These are phyloP conservation scores for Coptotermes formosanus DNA, from an alignment of 1,140 invertebrate genomes.

Conservation along the genomic window DNA sequence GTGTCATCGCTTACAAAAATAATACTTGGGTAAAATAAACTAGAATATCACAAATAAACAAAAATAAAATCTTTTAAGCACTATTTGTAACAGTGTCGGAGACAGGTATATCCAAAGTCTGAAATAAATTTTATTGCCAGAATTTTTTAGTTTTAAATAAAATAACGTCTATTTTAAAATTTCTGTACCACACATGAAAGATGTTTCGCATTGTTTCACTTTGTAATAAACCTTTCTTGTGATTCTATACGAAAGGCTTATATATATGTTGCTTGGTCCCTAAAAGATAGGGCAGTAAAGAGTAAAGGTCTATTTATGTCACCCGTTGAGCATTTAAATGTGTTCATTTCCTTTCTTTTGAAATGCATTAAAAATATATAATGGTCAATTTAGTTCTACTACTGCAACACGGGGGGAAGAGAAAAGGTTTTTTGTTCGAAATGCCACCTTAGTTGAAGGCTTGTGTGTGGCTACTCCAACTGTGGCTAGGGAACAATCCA, in stretches of 20 bases:
- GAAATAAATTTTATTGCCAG: no score
- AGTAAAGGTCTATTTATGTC: background rate
- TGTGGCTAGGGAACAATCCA: background rate
- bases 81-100: no score
- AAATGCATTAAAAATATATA: background rate
- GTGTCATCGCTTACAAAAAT: no score
- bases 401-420: background rate
- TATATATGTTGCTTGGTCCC: background rate
- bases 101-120: no score
- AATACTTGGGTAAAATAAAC: no score
- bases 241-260: background rate
- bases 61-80: no score
- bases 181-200: no score
- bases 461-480: conserved; percentile 13
- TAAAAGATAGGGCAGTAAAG: background rate
- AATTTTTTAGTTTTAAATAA: no score
- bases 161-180: no score
- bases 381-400: conserved; percentile 15
- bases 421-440: background rate
- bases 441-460: background rate
- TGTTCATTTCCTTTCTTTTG: background rate
- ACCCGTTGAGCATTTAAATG: conserved; percentile 6
- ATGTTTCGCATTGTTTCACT: no score
- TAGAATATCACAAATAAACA: no score
- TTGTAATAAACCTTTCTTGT: no score